Conservation (phyloP, 2,113 vertebrate species). For the Ceuthmochares aereus region DNA sequence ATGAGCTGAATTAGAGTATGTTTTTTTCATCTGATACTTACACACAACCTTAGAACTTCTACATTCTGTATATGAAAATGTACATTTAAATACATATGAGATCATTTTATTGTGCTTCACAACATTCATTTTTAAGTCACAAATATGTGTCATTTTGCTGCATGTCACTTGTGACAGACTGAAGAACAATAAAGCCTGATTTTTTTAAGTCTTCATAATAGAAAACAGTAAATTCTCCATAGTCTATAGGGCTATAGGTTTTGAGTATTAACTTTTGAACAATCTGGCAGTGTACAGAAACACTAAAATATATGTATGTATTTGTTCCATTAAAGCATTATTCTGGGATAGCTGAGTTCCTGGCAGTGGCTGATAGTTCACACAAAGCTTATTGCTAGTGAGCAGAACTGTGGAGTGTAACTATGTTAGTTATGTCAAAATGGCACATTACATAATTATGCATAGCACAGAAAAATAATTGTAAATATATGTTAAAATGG, state of each 20-base stretch:
- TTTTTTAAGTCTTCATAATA: not conserved
- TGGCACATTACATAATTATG: not conserved
- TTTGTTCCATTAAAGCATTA: not conserved
- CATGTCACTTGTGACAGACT: not conserved
- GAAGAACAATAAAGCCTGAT: not conserved
- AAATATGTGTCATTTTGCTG: not conserved
- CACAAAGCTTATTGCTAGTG: not conserved
- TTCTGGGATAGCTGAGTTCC: not conserved
- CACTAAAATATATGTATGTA: accelerated
- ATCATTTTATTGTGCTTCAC: not conserved
- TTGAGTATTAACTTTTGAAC: not conserved
- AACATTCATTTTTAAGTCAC: not conserved
- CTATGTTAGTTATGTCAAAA: not conserved
- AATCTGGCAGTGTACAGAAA: not conserved
- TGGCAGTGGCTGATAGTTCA: not conserved
- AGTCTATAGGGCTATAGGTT: not conserved
- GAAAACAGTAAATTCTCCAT: not conserved
- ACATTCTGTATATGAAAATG: not conserved
- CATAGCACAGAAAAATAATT: not conserved
- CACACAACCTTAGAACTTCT: not conserved
- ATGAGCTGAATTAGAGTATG: not conserved
- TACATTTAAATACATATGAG: not conserved
- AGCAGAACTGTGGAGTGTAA: not conserved
- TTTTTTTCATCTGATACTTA: not conserved
- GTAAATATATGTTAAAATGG: not conserved